Base-by-base conservation (phyloP, 2,113 vertebrate genomes). In the Scalopus aquaticus region DNA sequence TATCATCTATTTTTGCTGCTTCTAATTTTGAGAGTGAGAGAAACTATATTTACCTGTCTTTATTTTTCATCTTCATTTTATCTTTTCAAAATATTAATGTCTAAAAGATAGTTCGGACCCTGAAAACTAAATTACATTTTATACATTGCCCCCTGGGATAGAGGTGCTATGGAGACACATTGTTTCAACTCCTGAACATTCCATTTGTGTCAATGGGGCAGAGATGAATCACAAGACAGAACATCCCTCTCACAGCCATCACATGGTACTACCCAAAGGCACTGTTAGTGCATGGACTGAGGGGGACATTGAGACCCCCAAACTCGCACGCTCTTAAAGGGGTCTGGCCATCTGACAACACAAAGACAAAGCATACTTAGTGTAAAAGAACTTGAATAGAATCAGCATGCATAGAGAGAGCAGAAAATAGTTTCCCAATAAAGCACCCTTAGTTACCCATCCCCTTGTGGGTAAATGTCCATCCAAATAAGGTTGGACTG, bases 51-150 rank as follows among this genome's bases (percentile, higher is more conserved):
- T 62, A n/a, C 17, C 30, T 70, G n/a, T 49, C 32, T 77, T 93
- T 78, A 60, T 73, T 77, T 88, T 73, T 92, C 24, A 95, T 44
- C 24, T 90, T 94, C 42, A 64, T 22, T 37, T 90, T 44, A 49
- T 32, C 58, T 90, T 77, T 90, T 82, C 54, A 86, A 56, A 85
- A 37, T 46, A 72, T 69, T 81, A 73, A 72, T 24, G 3, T 69
- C 44, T 64, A 84, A 83, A 93, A 65, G 19, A 5, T 42, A 51
- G 86, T 67, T 64, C 42, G 32, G 30, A 9, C 42, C 19, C 65
- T 77, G 19, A 64, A 91, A 39, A 51, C 30, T 32, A 76, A n/a
- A 49, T 58, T 62, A 17, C 28, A 70, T 90, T 88, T 72, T 64
- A 28, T 44, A 65, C 13, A 4, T 60, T 65, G 9, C 17, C n/a